Evolutionary conservation across 1,140 invertebrate species (phyloP), one percentile per base, ranked within the genome.

Genomic region (Rhagoletis pomonella): DNA sequence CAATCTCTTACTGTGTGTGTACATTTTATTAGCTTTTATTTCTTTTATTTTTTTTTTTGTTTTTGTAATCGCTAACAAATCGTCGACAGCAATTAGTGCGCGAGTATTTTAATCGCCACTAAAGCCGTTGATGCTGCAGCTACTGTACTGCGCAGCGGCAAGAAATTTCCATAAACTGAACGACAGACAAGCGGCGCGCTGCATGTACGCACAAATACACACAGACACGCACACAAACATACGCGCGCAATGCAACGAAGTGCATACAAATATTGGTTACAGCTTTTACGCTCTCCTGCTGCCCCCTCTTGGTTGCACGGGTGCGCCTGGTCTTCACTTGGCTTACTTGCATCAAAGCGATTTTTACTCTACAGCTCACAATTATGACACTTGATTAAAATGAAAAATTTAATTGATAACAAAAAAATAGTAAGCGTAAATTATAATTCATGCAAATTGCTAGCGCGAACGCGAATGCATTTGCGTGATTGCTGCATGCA

Each of bases 331-430:
- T 55, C 50, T 55, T 55, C 50, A 55, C 5, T 55, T 5, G 50
- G 50, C 50, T 29, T 29, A 55, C 50, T 55, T 62, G 60, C 60
- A 62, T 12, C 9, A 14, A 62, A 14, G 9, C 60, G n/a, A 55
- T 55, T 67, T 67, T 67, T 67, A n/a, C 5, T 64, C 39, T 67
- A 4, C 5, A 55, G 9, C 73, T 19, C 17, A 55, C 47, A 81
- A 81, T 81, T 81, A 81, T 81, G 73, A 81, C 73, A 81, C 73
- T 81, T 47, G 73, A 81, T 81, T 81, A 81, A 81, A 55, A 81
- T 55, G 73, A 81, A 81, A 29, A 81, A 58, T 81, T 81, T 55
- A 81, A 81, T n/a, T 55, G 47, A 69, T 19, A 55, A 19, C 14
- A 10, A 77, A 55, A 81, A 81, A 81, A 29, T 81, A 55, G 50